Evolutionary conservation across 2,797 vertebrate genomes (phyloP), one percentile per base, ranked within the genome.

Genomic region (Apogon talboti): DNA sequence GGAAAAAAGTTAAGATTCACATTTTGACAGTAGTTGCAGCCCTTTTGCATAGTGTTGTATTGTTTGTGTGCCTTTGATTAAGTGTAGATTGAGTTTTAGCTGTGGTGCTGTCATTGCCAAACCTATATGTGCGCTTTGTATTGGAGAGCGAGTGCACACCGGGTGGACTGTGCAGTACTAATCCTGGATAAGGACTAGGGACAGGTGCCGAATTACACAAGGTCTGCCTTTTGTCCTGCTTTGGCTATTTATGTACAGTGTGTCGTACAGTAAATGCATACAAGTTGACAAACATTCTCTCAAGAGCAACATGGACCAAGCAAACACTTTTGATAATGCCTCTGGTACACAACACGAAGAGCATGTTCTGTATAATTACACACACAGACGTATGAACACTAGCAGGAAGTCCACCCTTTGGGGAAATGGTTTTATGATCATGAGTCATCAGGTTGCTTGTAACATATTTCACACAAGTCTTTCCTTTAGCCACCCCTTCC

Each of bases 181-280:
- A 92, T 90, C 88, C 85, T 76, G 85, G 80, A 82, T 90, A 60
- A 91, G 76, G 71, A 79, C 76, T 46, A 64, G 46, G 77, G 76
- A 86, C 90, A 85, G 88, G 89, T 90, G 89, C 79, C 24, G 55
- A 75, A 55, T 80, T 66, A 72, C 73, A 66, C 69, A 54, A 49
- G 65, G 48, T 67, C 81, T 16, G 43, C 60, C 80, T 78, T 81
- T 83, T 81, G 75, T 76, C 61, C 69, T 64, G 21, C 24, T 48
- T 59, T 49, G 51, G 48, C 78, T 85, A 82, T 89, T 88, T 81
- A 49, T 59, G 73, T 78, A 48, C 56, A 18, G 19, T 42, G 24
- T 57, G 58, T 64, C 71, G 33, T 74, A 16, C 13, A 55, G 61
- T 71, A 55, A 10, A 19, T 12, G 9, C 30, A 66, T 42, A 48